Evolutionary conservation across 2,113 vertebrate species (phyloP), one percentile per base, ranked within the genome.

Genomic region (Myotis davidii): DNA sequence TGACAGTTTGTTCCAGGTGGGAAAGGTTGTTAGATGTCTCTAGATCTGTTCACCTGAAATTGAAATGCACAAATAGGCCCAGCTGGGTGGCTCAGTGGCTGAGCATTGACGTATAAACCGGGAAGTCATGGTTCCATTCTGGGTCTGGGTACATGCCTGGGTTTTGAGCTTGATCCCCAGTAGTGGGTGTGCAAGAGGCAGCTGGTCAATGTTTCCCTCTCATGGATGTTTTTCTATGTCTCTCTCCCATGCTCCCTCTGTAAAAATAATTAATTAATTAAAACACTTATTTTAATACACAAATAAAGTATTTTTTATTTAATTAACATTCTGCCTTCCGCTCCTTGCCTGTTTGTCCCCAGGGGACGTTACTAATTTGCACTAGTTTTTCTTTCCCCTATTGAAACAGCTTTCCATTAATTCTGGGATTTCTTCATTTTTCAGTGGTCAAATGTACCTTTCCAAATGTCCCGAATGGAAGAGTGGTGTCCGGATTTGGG

Each of bases 381-480:
- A 81, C n/a, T 78, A 29, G 17, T 86, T 83, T 77, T 92, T 61
- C n/a, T 50, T 42, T 20, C 50, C 50, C 25, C 0, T 34, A 12
- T 88, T 25, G 42, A 72, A 64, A n/a, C 3, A 20, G 27, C 83
- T 90, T 94, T 83, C 23, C 52, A 78, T 87, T 91, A 94, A 96
- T 64, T 94, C 45, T 76, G 17, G 25, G 25, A n/a, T 70, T 93
- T 73, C 56, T 65, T 6, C 3, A 0, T 39, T 0, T 98, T 98
- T 42, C 93, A 98, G 98, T 97, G 88, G 92, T 98, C 87, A 97
- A 25, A 59, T 98, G 98, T 61, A 2, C 12, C 4, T 23, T 88
- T 39, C 97, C 95, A 0, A 42, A 42, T 45, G 0, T 98, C 14
- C 0, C n/a, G 64, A 88, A 98, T 73, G 98, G 88, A 21, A 34